Conservation (phyloP, 1,140 invertebrate species). For the Lepidotrigona ventralis region DNA sequence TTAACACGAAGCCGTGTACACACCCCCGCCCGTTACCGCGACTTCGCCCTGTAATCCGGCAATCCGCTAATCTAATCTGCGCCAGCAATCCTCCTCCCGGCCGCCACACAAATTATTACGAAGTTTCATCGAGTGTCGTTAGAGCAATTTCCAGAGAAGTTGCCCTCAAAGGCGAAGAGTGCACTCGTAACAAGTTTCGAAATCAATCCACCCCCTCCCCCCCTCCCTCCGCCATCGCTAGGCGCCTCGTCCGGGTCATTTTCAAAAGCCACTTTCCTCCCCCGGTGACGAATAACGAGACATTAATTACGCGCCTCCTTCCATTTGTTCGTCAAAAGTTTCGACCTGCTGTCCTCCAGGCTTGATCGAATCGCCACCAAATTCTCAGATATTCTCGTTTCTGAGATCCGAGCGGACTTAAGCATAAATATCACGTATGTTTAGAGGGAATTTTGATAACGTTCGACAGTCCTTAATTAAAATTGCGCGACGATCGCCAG, state of each 20-base stretch:
- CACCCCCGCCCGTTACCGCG: constrained; percentile 48
- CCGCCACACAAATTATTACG: constrained; percentile 58
- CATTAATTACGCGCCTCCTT: background rate
- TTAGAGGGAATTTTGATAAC: background rate
- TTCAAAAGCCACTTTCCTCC: constrained; percentile 33
- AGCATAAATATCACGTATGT: background rate
- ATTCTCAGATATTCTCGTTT: background rate
- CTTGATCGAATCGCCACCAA: background rate
- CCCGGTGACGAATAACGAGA: background rate
- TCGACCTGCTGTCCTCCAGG: background rate
- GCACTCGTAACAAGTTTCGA: constrained; percentile 58
- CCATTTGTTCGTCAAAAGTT: background rate
- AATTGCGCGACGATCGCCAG: background rate
- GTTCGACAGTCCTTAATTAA: background rate
- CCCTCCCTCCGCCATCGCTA: background rate
- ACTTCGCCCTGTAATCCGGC: constrained; percentile 55
- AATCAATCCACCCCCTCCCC: constrained; percentile 42
- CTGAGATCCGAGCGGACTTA: background rate
- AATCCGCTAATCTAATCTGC: constrained; percentile 63
- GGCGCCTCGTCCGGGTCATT: constrained; percentile 14
- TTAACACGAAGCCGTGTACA: constrained; percentile 46
- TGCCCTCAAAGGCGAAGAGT: constrained; percentile 47
- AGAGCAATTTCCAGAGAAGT: constrained; percentile 52
- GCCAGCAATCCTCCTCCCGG: constrained; percentile 32
- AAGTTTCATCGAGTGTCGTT: constrained; percentile 63